Percentiles rank a stretch among this genome's conserved stretches.
These are phyloP conservation scores for Clarias macrocephalus DNA, from an alignment of 2,113 vertebrate genomes.

Conservation along the genomic window DNA sequence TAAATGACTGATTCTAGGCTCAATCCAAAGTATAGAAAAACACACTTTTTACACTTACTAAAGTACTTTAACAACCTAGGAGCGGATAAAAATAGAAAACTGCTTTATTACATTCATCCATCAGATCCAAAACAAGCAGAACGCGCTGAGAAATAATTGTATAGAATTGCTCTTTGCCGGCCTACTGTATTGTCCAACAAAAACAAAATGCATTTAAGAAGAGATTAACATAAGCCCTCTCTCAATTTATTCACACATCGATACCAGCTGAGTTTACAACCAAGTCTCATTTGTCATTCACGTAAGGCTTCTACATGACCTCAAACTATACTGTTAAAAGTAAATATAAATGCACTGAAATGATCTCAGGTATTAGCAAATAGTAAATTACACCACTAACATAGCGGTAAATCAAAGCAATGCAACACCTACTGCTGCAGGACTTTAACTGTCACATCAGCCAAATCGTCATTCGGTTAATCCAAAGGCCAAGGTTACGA, in stretches of 20 bases:
- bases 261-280: not conserved
- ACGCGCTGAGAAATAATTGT: not conserved
- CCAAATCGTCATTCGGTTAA: not conserved
- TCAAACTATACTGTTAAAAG: not conserved
- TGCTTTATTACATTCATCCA: not conserved
- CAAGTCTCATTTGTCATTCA: not conserved
- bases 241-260: not conserved
- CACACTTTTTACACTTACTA: too few relatives aligned
- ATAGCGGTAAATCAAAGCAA: not conserved
- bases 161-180: too few relatives aligned
- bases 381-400: not conserved
- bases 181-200: too few relatives aligned
- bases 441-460: not conserved
- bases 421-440: not conserved
- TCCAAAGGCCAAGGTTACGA: constrained; percentile 23
- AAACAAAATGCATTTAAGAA: too few relatives aligned
- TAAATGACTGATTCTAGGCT: not conserved
- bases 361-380: not conserved
- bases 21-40: not conserved
- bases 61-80: not conserved
- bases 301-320: not conserved
- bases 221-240: too few relatives aligned
- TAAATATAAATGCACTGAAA: not conserved
- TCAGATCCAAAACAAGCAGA: not conserved
- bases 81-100: not conserved